A percentile compares a stretch with the other conserved stretches of the same genome.
These are phyloP conservation scores for Pongo pygmaeus DNA, from an alignment of 2,113 vertebrate genomes.

Conservation along the genomic window DNA sequence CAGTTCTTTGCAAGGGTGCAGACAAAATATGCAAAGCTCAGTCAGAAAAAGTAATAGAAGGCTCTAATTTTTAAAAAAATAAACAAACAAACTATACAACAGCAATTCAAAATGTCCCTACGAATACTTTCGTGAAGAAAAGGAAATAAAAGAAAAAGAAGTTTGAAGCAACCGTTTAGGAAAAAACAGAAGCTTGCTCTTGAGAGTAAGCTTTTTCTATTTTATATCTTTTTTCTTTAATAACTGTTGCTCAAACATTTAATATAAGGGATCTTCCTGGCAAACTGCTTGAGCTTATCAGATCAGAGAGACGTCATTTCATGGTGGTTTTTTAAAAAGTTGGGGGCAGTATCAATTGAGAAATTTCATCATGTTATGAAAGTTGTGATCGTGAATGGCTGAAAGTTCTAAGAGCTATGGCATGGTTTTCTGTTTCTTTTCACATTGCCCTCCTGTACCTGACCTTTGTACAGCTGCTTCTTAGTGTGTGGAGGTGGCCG, in stretches of 20 bases:
- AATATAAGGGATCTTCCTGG: neutral
- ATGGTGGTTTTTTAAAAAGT: slow-evolving; percentile 55
- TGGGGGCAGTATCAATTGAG: slow-evolving; percentile 69
- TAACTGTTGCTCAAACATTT: neutral
- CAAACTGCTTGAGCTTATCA: slow-evolving; percentile 66
- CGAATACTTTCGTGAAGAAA: neutral
- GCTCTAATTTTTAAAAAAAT: neutral
- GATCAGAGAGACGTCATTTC: slow-evolving; percentile 74
- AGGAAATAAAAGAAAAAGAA: slow-evolving; percentile 15
- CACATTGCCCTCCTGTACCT: slow-evolving; percentile 69
- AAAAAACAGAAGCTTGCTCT: neutral
- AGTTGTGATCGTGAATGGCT: slow-evolving; percentile 73
- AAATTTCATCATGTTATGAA: slow-evolving; percentile 77
- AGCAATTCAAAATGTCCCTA: neutral
- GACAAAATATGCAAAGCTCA: slow-evolving; percentile 9
- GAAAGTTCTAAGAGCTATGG: slow-evolving; percentile 64
- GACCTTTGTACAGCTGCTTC: slow-evolving; percentile 78
- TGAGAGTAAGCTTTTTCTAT: neutral
- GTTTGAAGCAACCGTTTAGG: neutral
- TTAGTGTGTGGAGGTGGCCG: slow-evolving; percentile 75
- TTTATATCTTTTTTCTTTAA: neutral
- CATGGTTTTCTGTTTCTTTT: slow-evolving; percentile 65
- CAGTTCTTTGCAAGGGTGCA: neutral
- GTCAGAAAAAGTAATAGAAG: neutral
- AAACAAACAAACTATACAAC: neutral